Evolutionary conservation across 2,113 vertebrate genomes (phyloP).

Genomic region (Hyperopisus bebe): DNA sequence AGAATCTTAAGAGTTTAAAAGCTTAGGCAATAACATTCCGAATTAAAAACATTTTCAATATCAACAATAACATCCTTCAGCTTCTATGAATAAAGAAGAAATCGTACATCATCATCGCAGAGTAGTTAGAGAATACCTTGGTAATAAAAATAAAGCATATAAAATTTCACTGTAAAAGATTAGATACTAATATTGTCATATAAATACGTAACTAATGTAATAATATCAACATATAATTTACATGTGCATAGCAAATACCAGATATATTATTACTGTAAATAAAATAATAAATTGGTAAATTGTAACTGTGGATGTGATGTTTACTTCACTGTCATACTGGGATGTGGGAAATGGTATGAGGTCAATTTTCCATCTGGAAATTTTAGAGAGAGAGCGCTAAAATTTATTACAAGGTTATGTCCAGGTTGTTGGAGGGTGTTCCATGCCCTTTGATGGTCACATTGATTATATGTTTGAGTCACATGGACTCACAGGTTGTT

Average conservation of each 20-base stretch:
- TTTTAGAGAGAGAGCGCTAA: background rate
- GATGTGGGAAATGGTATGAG: background rate
- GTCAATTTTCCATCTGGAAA: background rate
- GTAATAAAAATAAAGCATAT: background rate
- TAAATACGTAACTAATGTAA: background rate
- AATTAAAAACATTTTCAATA: background rate
- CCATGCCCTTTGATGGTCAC: background rate
- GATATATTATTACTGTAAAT: background rate
- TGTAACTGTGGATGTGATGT: background rate
- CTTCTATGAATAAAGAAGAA: background rate
- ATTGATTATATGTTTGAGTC: background rate
- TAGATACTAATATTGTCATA: background rate
- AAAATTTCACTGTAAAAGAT: background rate
- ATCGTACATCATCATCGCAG: background rate
- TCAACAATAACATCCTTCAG: background rate
- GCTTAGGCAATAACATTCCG: background rate
- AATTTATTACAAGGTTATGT: background rate
- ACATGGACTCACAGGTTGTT: background rate
- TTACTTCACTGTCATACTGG: background rate
- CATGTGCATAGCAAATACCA: background rate
- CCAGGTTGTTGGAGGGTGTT: background rate
- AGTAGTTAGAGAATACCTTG: background rate
- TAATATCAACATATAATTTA: background rate
- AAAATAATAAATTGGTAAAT: background rate
- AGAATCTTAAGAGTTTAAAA: background rate